These are phyloP conservation scores for Nothoprocta pentlandii DNA, from an alignment of 2,113 vertebrate species.

Conservation along the genomic window DNA sequence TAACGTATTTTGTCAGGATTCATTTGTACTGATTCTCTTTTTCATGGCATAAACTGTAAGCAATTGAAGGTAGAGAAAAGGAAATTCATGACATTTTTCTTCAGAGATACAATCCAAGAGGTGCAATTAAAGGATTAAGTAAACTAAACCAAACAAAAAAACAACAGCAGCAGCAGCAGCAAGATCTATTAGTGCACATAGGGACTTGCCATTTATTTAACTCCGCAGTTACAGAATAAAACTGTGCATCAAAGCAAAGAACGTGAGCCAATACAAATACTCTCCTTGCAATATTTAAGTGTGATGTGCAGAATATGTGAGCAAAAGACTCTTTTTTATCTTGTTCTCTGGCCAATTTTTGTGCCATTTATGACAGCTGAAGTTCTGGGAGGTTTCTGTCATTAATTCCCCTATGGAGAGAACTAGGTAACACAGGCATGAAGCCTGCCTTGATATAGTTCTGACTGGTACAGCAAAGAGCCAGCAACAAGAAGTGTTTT, in stretches of 20 bases:
- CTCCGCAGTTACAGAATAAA: background rate
- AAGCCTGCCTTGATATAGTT: background rate
- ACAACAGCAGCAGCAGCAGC: background rate
- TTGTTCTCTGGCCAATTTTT: background rate
- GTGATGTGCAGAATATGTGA: background rate
- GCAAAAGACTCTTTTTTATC: background rate
- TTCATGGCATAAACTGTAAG: slow-evolving; percentile 34
- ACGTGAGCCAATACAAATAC: background rate
- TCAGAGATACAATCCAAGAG: background rate
- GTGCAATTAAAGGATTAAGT: background rate
- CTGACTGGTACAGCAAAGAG: background rate
- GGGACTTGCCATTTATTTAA: background rate
- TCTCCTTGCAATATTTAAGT: background rate
- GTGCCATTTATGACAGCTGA: background rate
- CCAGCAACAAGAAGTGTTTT: background rate
- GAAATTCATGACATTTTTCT: background rate
- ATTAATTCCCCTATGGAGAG: background rate
- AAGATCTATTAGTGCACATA: background rate
- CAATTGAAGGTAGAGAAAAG: background rate
- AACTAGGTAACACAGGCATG: background rate
- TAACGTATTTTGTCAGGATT: slow-evolving; percentile 48
- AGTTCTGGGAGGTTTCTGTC: background rate
- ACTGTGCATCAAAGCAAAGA: background rate
- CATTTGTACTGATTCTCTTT: slow-evolving; percentile 36
- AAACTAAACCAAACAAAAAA: slow-evolving; percentile 13